Conservation (phyloP, 2,113 vertebrate genomes). For the Jaculus jaculus region DNA sequence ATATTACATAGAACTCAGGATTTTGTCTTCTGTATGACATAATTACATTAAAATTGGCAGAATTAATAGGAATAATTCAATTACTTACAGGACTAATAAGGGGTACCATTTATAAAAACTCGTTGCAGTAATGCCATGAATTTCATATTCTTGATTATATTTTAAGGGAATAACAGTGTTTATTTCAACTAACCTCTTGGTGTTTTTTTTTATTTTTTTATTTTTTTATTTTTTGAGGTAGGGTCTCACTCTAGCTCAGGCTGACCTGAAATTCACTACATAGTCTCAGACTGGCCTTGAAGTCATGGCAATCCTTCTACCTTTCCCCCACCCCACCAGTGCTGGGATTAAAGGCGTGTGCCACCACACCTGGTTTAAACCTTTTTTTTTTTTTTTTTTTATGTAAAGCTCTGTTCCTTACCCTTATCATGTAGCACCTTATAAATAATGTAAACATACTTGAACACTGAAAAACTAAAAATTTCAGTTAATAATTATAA, state of each 20-base stretch:
- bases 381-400: too few relatives aligned
- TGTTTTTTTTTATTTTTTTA: too few relatives aligned
- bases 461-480: constrained; percentile 66
- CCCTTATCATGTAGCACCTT: background rate
- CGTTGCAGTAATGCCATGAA: background rate
- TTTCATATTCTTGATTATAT: background rate
- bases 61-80: constrained; percentile 28
- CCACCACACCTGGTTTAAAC: too few relatives aligned
- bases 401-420: constrained; percentile 42
- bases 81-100: background rate
- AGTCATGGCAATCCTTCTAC: too few relatives aligned
- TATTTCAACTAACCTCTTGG: background rate
- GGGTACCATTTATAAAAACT: background rate
- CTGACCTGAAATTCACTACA: too few relatives aligned
- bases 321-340: too few relatives aligned
- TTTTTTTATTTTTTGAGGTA: too few relatives aligned
- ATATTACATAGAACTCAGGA: background rate
- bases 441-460: constrained; percentile 43
- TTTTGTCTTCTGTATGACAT: background rate
- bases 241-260: too few relatives aligned
- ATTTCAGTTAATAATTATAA: constrained; percentile 31
- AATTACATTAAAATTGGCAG: background rate
- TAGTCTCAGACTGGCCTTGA: too few relatives aligned
- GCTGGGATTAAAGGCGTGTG: too few relatives aligned
- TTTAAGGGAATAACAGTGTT: background rate